Evolutionary conservation across 1,140 invertebrate genomes (phyloP), one percentile per base, ranked within the genome.

Genomic region (Cyrtorhinus lividipennis): DNA sequence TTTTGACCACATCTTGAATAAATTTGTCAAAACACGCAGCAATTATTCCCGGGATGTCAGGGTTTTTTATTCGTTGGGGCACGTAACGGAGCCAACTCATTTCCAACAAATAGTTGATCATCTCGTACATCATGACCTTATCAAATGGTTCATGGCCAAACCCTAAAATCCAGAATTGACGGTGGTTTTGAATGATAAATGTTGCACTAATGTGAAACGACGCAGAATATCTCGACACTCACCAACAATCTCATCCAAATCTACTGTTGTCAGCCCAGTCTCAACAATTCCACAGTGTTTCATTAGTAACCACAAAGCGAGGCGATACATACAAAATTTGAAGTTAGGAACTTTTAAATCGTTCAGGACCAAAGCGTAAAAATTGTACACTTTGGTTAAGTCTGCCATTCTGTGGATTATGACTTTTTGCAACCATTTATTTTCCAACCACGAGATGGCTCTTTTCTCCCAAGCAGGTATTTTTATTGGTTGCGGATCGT

Each of bases 251-350:
- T 61, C 25, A 12, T 61, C 59, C 2, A 61, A 30, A 5, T 61
- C 27, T 15, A 45, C 38, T 13, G 38, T 22, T 10, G 5, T 30
- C 18, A 45, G 26, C 10, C 46, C 23, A 1, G 62, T 59, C 18
- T 63, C 24, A 5, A 27, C 22, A 24, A 63, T 2, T 2, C 73
- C 71, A 63, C 78, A 76, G 66, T 82, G 78, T 65, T 72, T 73
- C 67, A 76, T 79, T 15, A 82, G 70, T 68, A 81, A 79, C 79
- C 80, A 81, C n/a, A 81, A 68, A 67, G 75, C 76, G 2, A 64
- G 24, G 13, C 63, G 48, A 2, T 58, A 30, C 58, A 64, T 53
- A 20, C 24, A 26, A 24, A 22, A 18, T 20, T 61, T 61, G 46
- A 45, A 64, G 3, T 10, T 2, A 8, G 46, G 44, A 12, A 20